Conservation (phyloP, 2,888 invertebrate genomes). For the Cryptophagus acutangulus region DNA sequence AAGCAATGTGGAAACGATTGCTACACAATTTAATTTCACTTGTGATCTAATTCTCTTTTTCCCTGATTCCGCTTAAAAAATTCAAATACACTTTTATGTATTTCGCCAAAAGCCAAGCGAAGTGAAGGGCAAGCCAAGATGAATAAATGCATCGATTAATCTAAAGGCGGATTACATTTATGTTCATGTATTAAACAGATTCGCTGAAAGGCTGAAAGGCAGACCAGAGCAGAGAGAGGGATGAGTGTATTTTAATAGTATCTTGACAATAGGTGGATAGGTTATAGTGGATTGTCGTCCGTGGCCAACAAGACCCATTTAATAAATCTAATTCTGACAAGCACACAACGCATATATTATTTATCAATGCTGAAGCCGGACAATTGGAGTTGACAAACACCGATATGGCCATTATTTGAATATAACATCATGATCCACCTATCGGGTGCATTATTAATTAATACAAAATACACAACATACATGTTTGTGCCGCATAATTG, state of each 20-base stretch:
- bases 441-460: slow-evolving; percentile 46
- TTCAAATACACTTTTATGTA: too few species aligned
- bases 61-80: too few species aligned
- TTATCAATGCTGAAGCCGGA: slow-evolving; percentile 41
- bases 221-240: too few species aligned
- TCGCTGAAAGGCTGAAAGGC: too few species aligned
- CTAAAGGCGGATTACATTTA: too few species aligned
- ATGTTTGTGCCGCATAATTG: slow-evolving; percentile 46
- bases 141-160: too few species aligned
- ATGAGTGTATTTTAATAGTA: slow-evolving; percentile 20
- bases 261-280: slow-evolving; percentile 28
- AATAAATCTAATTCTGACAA: slow-evolving; percentile 45
- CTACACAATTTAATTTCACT: slow-evolving; percentile 5
- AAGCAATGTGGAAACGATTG: slow-evolving; percentile 29
- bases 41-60: background rate
- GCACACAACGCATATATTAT: slow-evolving; percentile 44
- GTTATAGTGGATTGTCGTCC: slow-evolving; percentile 22
- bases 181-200: too few species aligned
- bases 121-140: too few species aligned
- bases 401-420: slow-evolving; percentile 45
- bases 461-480: slow-evolving; percentile 45
- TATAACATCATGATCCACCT: slow-evolving; percentile 46
- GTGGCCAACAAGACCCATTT: slow-evolving; percentile 37
- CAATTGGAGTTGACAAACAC: slow-evolving; percentile 46
- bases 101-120: too few species aligned